Evolutionary conservation across 2,888 invertebrate genomes (phyloP).

Genomic region (Tachina lurida): DNA sequence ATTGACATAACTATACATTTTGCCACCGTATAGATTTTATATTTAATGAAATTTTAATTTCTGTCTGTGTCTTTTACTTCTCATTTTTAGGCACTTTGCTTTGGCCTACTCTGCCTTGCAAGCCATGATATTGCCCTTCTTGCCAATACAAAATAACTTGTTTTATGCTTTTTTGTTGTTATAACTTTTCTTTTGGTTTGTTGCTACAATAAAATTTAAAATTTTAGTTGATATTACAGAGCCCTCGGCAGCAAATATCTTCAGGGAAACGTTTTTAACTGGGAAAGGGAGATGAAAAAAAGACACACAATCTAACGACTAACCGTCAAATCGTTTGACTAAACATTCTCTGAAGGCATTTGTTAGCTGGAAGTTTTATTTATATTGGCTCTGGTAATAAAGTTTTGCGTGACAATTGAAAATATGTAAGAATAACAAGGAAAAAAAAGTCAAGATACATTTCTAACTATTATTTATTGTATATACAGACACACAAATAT

Average conservation of each 20-base stretch:
- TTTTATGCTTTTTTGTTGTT: neutral
- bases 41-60: constrained; percentile 30
- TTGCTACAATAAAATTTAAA: constrained; percentile 30
- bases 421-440: constrained; percentile 27
- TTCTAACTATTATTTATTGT: neutral
- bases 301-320: constrained; percentile 3
- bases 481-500: neutral
- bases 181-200: constrained; percentile 17
- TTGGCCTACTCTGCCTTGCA: neutral
- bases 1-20: neutral
- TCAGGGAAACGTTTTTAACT: constrained; percentile 43
- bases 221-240: constrained; percentile 32
- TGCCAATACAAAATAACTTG: constrained; percentile 14
- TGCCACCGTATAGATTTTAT: neutral
- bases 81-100: neutral
- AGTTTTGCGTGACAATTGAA: constrained; percentile 65
- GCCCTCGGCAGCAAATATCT: constrained; percentile 28
- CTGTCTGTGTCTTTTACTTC: constrained; percentile 5
- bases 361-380: constrained; percentile 35
- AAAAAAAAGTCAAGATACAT: constrained; percentile 30
- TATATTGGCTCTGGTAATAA: constrained; percentile 54
- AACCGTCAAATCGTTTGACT: constrained; percentile 1
- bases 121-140: neutral
- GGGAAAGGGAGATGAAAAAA: neutral
- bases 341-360: constrained; percentile 53